Conservation (phyloP, 1,140 invertebrate genomes). For the Trichonephila clavipes region DNA sequence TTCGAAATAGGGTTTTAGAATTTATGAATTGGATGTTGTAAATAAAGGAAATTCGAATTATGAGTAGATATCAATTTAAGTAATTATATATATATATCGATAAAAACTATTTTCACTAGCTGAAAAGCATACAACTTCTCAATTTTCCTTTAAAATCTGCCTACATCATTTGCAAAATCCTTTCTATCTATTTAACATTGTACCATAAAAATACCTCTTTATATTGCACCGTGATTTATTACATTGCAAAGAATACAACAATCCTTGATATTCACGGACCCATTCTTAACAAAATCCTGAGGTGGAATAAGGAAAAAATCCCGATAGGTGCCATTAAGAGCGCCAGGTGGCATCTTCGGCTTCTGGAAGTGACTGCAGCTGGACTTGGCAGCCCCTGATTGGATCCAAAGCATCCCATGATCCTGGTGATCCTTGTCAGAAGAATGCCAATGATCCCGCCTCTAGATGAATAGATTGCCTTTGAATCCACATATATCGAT, state of each 20-base stretch:
- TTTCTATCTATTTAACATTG: background rate
- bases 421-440: slow-evolving; percentile 59
- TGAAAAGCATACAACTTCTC: too few species aligned
- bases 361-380: slow-evolving; percentile 47
- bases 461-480: background rate
- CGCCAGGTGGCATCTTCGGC: slow-evolving; percentile 4
- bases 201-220: too few species aligned
- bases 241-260: background rate
- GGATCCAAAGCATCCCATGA: slow-evolving; percentile 32
- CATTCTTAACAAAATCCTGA: too few species aligned
- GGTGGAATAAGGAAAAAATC: background rate
- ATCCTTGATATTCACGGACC: background rate
- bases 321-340: background rate
- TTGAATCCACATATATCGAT: slow-evolving; percentile 10
- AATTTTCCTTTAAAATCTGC: too few species aligned
- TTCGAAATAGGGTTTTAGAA: too few species aligned
- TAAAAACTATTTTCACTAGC: too few species aligned
- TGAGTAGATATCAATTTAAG: too few species aligned
- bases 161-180: background rate
- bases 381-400: slow-evolving; percentile 55
- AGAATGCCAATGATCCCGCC: slow-evolving; percentile 45
- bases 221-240: background rate
- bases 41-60: too few species aligned
- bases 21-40: too few species aligned
- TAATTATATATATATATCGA: too few species aligned